These are phyloP conservation scores for Scaptomyza cyrtandrae DNA, from an alignment of 2,888 invertebrate species.

Conservation along the genomic window DNA sequence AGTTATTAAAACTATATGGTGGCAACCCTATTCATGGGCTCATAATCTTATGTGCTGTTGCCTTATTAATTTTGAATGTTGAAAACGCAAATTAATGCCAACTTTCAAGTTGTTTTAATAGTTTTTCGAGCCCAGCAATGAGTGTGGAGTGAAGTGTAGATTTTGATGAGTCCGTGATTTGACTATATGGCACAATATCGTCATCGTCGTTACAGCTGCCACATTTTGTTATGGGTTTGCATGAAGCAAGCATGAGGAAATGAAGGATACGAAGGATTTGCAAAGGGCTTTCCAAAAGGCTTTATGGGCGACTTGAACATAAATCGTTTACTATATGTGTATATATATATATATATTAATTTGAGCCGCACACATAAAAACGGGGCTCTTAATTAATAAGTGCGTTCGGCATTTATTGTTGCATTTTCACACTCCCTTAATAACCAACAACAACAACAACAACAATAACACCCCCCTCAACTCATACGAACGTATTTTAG, in stretches of 20 bases:
- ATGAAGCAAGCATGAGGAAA: not conserved
- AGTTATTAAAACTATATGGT: constrained; percentile 16
- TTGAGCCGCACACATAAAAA: constrained; percentile 66
- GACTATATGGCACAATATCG: constrained; percentile 27
- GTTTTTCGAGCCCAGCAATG: constrained; percentile 40
- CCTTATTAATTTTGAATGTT: constrained; percentile 61
- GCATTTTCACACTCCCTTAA: constrained; percentile 54
- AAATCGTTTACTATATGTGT: not conserved
- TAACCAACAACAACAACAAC: not conserved
- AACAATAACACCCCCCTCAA: not conserved
- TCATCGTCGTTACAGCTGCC: constrained; percentile 19
- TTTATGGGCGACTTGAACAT: constrained; percentile 22
- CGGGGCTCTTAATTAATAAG: constrained; percentile 72
- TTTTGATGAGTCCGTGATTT: constrained; percentile 62
- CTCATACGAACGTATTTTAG: constrained; percentile 45
- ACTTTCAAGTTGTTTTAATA: constrained; percentile 71
- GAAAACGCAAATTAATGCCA: constrained; percentile 61
- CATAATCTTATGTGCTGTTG: constrained; percentile 11
- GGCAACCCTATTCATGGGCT: not conserved
- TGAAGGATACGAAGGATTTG: not conserved
- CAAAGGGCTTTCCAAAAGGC: constrained; percentile 25
- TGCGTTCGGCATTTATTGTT: constrained; percentile 63
- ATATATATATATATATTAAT: constrained; percentile 36
- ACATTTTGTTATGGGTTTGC: not conserved
- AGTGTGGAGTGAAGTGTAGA: constrained; percentile 18